phyloP scores from a whole-genome alignment of 92 coral and sea anemone species.

The Phenganax marumi region DNA sequence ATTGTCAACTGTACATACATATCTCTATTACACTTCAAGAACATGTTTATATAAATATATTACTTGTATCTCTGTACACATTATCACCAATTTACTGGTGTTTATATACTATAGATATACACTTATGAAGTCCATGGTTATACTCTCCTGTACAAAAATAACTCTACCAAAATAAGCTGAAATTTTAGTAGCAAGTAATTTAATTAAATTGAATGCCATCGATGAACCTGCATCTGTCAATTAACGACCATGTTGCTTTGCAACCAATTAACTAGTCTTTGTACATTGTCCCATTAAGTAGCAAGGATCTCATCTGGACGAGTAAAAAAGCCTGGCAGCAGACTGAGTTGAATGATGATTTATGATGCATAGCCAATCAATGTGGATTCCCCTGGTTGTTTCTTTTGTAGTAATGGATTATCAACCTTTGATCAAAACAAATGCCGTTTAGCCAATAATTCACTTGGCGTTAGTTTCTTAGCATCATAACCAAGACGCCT shows the following conservation, averaged over 20 bases:
- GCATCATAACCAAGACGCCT: constrained; percentile 87
- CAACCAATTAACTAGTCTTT: too few species aligned
- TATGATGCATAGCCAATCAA: too few species aligned
- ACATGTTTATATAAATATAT: constrained; percentile 15
- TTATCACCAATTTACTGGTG: constrained; percentile 3
- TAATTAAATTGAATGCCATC: not conserved
- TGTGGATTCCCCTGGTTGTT: not conserved
- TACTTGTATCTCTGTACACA: constrained; percentile 17
- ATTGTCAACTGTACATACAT: constrained; percentile 2
- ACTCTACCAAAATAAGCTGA: not conserved
- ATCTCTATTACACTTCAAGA: constrained; percentile 8
- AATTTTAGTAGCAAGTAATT: not conserved
- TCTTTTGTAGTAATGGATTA: not conserved
- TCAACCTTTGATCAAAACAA: constrained; percentile 50
- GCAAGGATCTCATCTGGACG: too few species aligned
- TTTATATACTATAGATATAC: not conserved
- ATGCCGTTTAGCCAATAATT: constrained; percentile 86
- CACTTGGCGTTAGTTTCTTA: constrained; percentile 84
- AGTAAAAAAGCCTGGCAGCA: too few species aligned
- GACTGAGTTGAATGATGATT: too few species aligned
- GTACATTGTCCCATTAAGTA: too few species aligned
- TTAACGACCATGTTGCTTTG: too few species aligned
- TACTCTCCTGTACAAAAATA: constrained; percentile 17
- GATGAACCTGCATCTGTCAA: constrained; percentile 9
- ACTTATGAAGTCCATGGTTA: not conserved